Conservation (phyloP, 2,888 invertebrate genomes). For the Gryllus longicercus region DNA sequence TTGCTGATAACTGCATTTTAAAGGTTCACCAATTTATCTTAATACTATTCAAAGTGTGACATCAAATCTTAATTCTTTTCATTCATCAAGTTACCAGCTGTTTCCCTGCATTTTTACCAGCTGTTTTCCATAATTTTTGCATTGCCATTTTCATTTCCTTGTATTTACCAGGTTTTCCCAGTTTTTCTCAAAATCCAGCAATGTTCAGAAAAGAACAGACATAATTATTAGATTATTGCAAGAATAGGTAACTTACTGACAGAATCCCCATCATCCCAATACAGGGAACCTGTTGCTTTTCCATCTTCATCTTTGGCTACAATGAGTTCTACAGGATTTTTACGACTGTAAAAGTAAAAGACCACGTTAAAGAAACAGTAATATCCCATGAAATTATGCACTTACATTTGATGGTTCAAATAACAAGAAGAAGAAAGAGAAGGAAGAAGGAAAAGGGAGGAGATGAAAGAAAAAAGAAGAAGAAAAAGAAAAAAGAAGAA, state of each 20-base stretch:
- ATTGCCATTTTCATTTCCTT: too few species aligned
- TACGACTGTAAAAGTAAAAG: conserved; percentile 47
- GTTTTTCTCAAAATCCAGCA: too few species aligned
- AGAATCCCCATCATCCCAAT: conserved; percentile 80
- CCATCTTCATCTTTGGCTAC: conserved; percentile 56
- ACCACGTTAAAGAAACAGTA: neutral
- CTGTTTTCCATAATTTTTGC: too few species aligned
- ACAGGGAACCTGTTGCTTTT: conserved; percentile 62
- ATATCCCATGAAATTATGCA: neutral
- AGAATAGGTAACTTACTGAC: conserved; percentile 51
- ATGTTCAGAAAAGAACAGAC: too few species aligned
- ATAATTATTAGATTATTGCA: conserved; percentile 35
- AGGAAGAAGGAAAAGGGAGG: neutral
- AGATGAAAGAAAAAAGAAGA: too few species aligned
- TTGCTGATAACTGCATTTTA: too few species aligned
- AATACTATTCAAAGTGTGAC: too few species aligned
- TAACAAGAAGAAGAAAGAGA: neutral
- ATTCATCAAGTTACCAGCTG: too few species aligned
- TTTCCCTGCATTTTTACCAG: too few species aligned
- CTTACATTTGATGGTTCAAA: neutral
- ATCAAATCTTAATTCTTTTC: too few species aligned
- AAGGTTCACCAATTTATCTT: too few species aligned
- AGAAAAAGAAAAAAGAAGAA: neutral
- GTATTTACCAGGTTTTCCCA: too few species aligned
- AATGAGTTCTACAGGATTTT: conserved; percentile 62